phyloP scores from a whole-genome alignment of 2,113 vertebrate genomes.

The Ptyas mucosa region DNA sequence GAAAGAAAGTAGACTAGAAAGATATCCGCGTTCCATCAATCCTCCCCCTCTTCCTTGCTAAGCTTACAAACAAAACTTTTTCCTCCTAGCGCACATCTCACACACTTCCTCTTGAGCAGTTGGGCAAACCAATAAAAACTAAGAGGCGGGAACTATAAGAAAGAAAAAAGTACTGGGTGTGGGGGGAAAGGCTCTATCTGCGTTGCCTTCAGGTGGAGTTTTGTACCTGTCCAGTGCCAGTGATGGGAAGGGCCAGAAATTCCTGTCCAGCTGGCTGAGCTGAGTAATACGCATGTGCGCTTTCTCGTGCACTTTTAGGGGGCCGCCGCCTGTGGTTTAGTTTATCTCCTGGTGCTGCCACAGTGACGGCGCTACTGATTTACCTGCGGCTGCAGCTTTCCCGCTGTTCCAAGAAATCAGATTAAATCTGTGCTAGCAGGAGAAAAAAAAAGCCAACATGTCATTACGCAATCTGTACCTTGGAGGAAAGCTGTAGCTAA shows the following conservation, averaged over 20 bases:
- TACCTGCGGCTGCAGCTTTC: neutral
- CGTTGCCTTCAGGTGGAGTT: neutral
- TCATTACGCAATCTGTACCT: neutral
- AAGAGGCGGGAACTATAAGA: slow-evolving; percentile 12
- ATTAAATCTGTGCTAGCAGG: neutral
- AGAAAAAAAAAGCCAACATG: neutral
- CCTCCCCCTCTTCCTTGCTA: neutral
- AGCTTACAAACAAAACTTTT: neutral
- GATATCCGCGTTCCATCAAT: neutral
- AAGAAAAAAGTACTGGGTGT: slow-evolving; percentile 20
- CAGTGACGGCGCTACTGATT: neutral
- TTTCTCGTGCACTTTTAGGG: neutral
- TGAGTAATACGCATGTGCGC: neutral
- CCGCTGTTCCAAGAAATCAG: neutral
- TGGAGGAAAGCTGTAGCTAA: neutral
- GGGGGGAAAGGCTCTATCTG: neutral
- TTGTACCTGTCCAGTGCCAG: neutral
- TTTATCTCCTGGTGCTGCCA: neutral
- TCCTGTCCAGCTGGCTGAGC: neutral
- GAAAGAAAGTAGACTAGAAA: neutral
- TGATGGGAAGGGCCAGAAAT: neutral
- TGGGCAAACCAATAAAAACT: neutral
- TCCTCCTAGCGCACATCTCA: slow-evolving; percentile 15
- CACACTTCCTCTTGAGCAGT: slow-evolving; percentile 54
- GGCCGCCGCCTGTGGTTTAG: neutral